A percentile compares a stretch with the other conserved stretches of the same genome.
Evolutionary conservation across 1,140 invertebrate species (phyloP).

Genomic region (Drosophila seguyi): DNA sequence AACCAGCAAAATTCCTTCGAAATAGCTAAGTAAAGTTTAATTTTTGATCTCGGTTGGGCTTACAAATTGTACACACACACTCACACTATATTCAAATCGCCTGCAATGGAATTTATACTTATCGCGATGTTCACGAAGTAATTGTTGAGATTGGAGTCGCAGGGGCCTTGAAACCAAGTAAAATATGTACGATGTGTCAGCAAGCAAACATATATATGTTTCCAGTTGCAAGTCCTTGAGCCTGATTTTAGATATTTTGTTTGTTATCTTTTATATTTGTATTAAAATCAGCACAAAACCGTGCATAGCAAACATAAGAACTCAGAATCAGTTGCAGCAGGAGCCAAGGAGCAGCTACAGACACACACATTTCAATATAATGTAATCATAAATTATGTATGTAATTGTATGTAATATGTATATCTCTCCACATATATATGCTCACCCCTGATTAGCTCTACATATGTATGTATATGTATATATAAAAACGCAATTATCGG

Average conservation of each 20-base stretch:
- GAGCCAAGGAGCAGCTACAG: not conserved
- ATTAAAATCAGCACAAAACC: constrained; percentile 35
- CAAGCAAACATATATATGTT: not conserved
- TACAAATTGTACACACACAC: constrained; percentile 7
- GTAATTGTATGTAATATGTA: constrained; percentile 53
- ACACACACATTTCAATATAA: constrained; percentile 46
- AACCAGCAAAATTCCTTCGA: constrained; percentile 7
- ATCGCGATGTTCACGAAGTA: constrained; percentile 21
- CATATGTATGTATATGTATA: constrained; percentile 63
- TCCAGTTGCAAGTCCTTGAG: constrained; percentile 19
- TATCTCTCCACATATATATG: constrained; percentile 46
- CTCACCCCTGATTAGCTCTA: constrained; percentile 56
- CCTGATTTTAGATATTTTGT: constrained; percentile 30
- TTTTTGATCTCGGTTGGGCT: constrained; percentile 43
- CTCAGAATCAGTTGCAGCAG: not conserved
- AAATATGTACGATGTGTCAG: constrained; percentile 9
- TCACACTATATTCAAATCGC: constrained; percentile 4
- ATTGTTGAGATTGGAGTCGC: constrained; percentile 31
- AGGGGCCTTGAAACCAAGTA: constrained; percentile 25
- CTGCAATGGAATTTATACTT: constrained; percentile 35
- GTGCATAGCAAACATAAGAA: constrained; percentile 12
- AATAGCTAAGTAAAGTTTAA: constrained; percentile 17
- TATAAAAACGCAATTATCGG: constrained; percentile 53
- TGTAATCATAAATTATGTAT: constrained; percentile 55
- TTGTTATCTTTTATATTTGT: constrained; percentile 40